Percentiles rank a stretch among this genome's conserved stretches.
phyloP scores from a whole-genome alignment of 2,113 vertebrate species.

The Pachycephala philippinensis region DNA sequence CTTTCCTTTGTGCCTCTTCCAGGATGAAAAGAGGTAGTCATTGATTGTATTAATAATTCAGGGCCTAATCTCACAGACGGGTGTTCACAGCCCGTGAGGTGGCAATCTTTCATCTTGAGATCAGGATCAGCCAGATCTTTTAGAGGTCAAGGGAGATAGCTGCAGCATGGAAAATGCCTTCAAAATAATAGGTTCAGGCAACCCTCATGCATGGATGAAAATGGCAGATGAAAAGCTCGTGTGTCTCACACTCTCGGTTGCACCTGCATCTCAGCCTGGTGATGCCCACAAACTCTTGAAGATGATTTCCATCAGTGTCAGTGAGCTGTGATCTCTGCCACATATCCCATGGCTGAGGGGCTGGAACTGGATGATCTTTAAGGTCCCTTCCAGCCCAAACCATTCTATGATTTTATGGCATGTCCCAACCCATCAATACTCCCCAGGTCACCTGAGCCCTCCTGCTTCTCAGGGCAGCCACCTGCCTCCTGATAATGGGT shows the following conservation, averaged over 20 bases:
- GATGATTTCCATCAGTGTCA: background rate
- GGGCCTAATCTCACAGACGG: conserved; percentile 48
- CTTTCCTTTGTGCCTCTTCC: conserved; percentile 49
- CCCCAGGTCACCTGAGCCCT: background rate
- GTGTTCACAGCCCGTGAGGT: conserved; percentile 33
- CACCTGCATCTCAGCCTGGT: background rate
- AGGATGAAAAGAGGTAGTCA: conserved; percentile 59
- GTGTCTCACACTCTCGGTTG: background rate
- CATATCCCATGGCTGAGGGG: background rate
- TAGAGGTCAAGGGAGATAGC: conserved; percentile 41
- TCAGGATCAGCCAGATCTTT: conserved; percentile 31
- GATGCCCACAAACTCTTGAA: background rate
- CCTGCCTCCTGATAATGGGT: background rate
- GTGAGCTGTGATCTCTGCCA: background rate
- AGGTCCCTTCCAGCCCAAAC: background rate
- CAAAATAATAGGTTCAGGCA: background rate
- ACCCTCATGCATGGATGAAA: background rate
- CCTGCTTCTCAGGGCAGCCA: background rate
- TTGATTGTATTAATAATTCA: conserved; percentile 69
- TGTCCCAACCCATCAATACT: background rate
- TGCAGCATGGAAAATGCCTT: background rate
- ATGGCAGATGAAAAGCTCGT: background rate
- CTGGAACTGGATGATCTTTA: background rate
- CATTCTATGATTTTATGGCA: background rate
- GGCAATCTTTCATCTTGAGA: conserved; percentile 61